Evolutionary conservation across 2,797 vertebrate species (phyloP).

Genomic region (Pseudochromis fuscus): DNA sequence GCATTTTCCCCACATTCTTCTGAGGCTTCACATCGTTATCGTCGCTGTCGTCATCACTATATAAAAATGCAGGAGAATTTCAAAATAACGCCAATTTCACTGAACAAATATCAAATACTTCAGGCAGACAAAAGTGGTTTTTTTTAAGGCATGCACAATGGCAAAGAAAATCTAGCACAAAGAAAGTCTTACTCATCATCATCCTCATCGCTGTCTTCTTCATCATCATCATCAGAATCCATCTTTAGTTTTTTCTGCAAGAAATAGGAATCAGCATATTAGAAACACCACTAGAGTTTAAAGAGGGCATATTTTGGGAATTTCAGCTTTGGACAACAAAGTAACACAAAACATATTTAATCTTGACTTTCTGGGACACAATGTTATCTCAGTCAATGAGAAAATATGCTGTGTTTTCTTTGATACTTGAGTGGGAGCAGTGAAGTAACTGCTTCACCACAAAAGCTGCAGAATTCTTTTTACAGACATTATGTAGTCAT

Average conservation of each 20-base stretch:
- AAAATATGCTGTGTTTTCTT: background rate
- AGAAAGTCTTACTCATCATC: slow-evolving; percentile 77
- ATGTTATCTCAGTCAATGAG: too few species aligned
- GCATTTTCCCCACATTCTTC: slow-evolving; percentile 67
- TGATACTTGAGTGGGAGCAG: too few species aligned
- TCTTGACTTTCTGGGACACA: too few species aligned
- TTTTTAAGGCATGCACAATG: background rate
- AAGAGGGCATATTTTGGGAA: background rate
- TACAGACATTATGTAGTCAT: too few species aligned
- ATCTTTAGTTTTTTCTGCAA: slow-evolving; percentile 86
- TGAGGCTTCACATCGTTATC: slow-evolving; percentile 73
- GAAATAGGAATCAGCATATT: background rate
- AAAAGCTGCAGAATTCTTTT: too few species aligned
- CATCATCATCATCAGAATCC: slow-evolving; percentile 81
- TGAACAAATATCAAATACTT: too few species aligned
- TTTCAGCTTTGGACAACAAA: too few species aligned
- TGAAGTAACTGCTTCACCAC: too few species aligned
- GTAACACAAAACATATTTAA: too few species aligned
- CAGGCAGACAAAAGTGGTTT: background rate
- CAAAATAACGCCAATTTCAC: too few species aligned
- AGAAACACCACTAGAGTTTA: background rate
- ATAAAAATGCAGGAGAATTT: slow-evolving; percentile 25
- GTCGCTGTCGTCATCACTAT: slow-evolving; percentile 81
- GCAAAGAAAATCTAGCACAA: background rate
- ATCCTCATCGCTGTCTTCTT: slow-evolving; percentile 78